phyloP scores from a whole-genome alignment of 2,888 invertebrate species.

The Platerodrilus igneus region DNA sequence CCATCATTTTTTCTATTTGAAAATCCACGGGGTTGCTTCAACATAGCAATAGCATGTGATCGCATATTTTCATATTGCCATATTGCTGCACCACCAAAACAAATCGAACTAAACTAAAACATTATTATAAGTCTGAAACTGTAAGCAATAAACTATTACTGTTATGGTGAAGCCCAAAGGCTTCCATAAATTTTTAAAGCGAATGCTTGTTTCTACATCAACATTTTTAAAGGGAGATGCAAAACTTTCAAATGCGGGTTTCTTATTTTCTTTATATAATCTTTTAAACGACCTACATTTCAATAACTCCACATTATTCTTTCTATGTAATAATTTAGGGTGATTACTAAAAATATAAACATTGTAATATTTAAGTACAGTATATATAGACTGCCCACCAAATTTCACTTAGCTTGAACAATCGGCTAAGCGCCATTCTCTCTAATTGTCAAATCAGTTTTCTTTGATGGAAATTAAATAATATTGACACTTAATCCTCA shows the following conservation, averaged over 20 bases:
- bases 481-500: background rate
- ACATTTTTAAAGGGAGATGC: slow-evolving; percentile 48
- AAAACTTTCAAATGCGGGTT: slow-evolving; percentile 35
- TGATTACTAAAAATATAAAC: slow-evolving; percentile 15
- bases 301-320: slow-evolving; percentile 10
- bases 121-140: too few relatives aligned
- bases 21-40: slow-evolving; percentile 47
- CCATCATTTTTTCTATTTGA: slow-evolving; percentile 10
- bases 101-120: slow-evolving; percentile 52
- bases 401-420: slow-evolving; percentile 35
- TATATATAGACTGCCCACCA: slow-evolving; percentile 29
- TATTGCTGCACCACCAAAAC: slow-evolving; percentile 71
- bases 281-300: slow-evolving; percentile 28
- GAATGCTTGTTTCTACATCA: slow-evolving; percentile 47
- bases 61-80: slow-evolving; percentile 80
- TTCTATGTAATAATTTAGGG: slow-evolving; percentile 13
- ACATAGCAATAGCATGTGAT: slow-evolving; percentile 53
- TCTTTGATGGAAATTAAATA: background rate
- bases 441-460: slow-evolving; percentile 2
- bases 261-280: slow-evolving; percentile 26
- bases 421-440: slow-evolving; percentile 39
- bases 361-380: slow-evolving; percentile 9
- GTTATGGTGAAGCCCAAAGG: slow-evolving; percentile 62
- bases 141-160: slow-evolving; percentile 45
- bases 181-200: slow-evolving; percentile 52